These are phyloP conservation scores for Agapornis canus DNA, from an alignment of 2,797 vertebrate species.

Conservation along the genomic window DNA sequence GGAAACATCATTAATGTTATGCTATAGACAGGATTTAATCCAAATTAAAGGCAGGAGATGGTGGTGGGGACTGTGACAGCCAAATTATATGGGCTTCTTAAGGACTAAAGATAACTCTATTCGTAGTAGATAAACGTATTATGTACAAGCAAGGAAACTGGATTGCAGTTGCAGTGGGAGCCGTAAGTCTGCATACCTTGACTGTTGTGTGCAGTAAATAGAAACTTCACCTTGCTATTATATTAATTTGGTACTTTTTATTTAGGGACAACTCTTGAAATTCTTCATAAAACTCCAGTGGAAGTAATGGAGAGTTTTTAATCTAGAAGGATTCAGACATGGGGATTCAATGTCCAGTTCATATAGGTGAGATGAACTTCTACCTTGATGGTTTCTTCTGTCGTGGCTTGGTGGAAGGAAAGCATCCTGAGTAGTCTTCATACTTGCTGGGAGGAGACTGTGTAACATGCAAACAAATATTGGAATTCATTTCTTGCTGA, in stretches of 20 bases:
- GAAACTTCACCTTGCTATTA: not conserved
- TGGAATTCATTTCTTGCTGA: not conserved
- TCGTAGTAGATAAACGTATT: conserved; percentile 52
- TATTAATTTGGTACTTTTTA: conserved; percentile 30
- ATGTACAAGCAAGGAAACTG: conserved; percentile 32
- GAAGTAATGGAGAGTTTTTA: not conserved
- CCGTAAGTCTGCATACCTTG: conserved; percentile 34
- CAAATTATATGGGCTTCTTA: conserved; percentile 55
- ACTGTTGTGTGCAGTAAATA: conserved; percentile 21
- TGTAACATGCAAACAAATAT: not conserved
- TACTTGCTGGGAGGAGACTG: not conserved
- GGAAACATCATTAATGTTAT: not conserved
- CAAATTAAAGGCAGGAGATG: conserved; percentile 55
- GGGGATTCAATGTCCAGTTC: not conserved
- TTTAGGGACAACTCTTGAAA: conserved; percentile 14
- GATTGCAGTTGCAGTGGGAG: conserved; percentile 48
- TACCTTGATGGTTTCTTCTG: not conserved
- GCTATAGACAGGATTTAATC: conserved; percentile 11
- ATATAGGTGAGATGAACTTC: not conserved
- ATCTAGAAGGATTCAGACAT: not conserved
- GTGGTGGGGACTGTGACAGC: conserved; percentile 48
- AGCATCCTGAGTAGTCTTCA: not conserved
- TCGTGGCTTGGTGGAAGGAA: not conserved
- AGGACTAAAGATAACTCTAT: conserved; percentile 61
- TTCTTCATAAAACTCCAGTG: not conserved